phyloP scores from a whole-genome alignment of 2,888 invertebrate species.

The Neria commutata region DNA sequence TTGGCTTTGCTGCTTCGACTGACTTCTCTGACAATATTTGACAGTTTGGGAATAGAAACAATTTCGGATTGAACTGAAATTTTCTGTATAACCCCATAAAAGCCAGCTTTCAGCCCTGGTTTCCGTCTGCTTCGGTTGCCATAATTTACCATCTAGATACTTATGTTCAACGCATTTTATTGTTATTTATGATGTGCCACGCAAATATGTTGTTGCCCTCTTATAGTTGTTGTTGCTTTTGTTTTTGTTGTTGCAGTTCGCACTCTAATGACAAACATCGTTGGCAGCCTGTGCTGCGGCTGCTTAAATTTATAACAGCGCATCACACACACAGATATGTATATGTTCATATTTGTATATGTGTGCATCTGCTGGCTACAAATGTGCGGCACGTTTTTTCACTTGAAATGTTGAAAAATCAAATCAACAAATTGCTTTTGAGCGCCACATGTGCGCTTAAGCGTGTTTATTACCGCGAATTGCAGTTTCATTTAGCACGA shows the following conservation, averaged over 20 bases:
- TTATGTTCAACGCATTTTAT: neutral
- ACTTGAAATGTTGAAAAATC: neutral
- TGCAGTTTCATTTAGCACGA: neutral
- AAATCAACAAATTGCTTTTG: neutral
- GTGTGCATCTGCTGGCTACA: too few relatives aligned
- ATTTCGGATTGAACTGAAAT: too few relatives aligned
- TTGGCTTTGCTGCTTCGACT: too few relatives aligned
- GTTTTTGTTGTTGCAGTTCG: slow-evolving; percentile 5
- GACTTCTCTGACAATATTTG: too few relatives aligned
- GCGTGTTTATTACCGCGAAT: neutral
- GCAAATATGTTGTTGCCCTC: slow-evolving; percentile 7
- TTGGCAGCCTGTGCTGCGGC: neutral
- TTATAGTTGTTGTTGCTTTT: neutral
- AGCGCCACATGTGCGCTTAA: neutral
- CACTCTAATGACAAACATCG: neutral
- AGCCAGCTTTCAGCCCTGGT: too few relatives aligned
- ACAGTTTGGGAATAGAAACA: too few relatives aligned
- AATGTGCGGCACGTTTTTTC: too few relatives aligned
- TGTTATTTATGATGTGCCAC: slow-evolving; percentile 14
- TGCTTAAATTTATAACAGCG: slow-evolving; percentile 1
- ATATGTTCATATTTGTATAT: too few relatives aligned
- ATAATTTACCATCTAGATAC: neutral
- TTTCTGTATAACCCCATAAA: too few relatives aligned
- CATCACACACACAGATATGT: neutral
- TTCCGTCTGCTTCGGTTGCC: too few relatives aligned